Evolutionary conservation across 2,797 vertebrate species (phyloP).

Genomic region (Morelia viridis): DNA sequence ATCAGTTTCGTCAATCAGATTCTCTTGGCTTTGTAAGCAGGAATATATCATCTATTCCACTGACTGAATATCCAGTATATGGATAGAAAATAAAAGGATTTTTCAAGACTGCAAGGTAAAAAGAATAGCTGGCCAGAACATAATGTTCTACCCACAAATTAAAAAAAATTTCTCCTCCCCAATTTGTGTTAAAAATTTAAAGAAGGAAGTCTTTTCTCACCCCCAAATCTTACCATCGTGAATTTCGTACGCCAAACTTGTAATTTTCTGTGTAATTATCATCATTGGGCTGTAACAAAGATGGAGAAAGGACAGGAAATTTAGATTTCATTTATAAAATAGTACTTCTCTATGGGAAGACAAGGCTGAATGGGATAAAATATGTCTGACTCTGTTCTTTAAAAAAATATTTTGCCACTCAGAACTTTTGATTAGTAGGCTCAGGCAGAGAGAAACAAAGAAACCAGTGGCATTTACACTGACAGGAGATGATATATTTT

Average conservation of each 20-base stretch:
- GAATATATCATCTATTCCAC: neutral
- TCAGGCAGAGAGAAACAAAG: neutral
- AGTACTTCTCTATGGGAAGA: neutral
- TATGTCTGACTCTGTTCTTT: neutral
- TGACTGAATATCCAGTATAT: neutral
- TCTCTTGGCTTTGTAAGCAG: neutral
- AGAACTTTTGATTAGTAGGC: neutral
- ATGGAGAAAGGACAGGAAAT: neutral
- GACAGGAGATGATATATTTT: neutral
- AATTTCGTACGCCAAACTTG: constrained; percentile 93
- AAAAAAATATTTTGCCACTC: neutral
- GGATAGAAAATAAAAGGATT: neutral
- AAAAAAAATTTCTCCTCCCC: neutral
- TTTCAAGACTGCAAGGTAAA: neutral
- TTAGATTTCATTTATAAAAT: neutral
- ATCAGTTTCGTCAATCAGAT: neutral
- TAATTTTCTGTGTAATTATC: constrained; percentile 97
- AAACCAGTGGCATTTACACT: neutral
- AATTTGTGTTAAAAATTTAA: neutral
- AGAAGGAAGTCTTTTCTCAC: constrained; percentile 9
- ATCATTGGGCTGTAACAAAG: constrained; percentile 86
- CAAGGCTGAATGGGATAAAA: neutral
- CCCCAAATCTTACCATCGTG: constrained; percentile 85
- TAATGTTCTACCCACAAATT: neutral
- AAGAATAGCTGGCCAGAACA: neutral